Evolutionary conservation across 1,140 invertebrate species (phyloP), one percentile per base, ranked within the genome.

Genomic region (Drosophila simulans): DNA sequence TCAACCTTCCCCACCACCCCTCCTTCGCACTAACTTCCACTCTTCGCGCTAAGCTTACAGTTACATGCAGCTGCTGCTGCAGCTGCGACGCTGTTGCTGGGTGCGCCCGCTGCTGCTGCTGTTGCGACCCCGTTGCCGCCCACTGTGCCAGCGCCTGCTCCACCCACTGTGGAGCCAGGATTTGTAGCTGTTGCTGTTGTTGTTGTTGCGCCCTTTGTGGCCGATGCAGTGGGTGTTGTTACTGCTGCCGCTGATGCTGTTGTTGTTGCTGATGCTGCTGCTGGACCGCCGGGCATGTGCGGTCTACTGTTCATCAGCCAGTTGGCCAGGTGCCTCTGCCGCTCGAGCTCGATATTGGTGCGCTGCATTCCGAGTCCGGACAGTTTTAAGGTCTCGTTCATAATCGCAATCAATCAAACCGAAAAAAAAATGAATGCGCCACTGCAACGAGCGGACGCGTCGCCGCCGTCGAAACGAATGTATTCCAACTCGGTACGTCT

Each of bases 271-370:
- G 53, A 42, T 37, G 56, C 58, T 69, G 64, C 80, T 35, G 76
- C 77, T 52, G 81, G 73, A 17, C 91, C 88, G 54, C 82, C 90
- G 54, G 91, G 83, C 91, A 92, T 92, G 73, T 92, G 91, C 34
- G 91, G 91, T 64, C 91, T 91, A 60, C 91, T 92, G 59, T 91
- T 91, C 46, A 92, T 83, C 45, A 92, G 80, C 91, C 91, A 92
- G 79, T 92, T 92, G 72, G 91, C 86, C 81, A 92, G 77, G 81
- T 92, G 91, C 80, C 90, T 80, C 81, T 91, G 91, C 74, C 91
- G 89, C 75, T 92, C 91, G 57, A 92, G 91, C 59, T 92, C 91
- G 65, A 92, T 91, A 62, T 88, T 92, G 52, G 79, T 91, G 56
- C 91, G 82, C 80, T 92, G 91, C 90, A 92, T 92, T 90, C 91